Conservation (phyloP, 2,113 vertebrate genomes). For the Chloropsis cyanopogon region DNA sequence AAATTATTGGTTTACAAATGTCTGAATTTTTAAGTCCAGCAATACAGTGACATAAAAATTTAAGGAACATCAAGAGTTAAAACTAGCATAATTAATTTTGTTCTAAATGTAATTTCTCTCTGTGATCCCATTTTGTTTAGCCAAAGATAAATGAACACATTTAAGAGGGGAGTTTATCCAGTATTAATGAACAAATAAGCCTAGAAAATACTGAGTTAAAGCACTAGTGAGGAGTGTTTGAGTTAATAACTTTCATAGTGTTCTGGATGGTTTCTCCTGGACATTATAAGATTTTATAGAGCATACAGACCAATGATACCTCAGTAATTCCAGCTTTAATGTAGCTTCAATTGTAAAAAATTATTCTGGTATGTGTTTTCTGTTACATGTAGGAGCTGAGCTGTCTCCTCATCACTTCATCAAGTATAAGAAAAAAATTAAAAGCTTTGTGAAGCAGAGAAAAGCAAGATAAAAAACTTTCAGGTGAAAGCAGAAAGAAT, state of each 20-base stretch:
- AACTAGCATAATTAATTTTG: conserved; percentile 38
- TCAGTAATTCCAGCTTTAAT: not conserved
- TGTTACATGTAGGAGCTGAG: not conserved
- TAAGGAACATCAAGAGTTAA: conserved; percentile 24
- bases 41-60: not conserved
- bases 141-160: not conserved
- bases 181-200: not conserved
- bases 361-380: not conserved
- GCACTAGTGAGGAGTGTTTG: not conserved
- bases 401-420: not conserved
- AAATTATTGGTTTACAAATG: conserved; percentile 27
- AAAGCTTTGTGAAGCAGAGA: not conserved
- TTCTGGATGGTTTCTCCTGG: conserved; percentile 15
- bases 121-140: conserved; percentile 19
- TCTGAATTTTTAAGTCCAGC: not conserved
- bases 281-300: conserved; percentile 23
- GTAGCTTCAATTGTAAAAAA: not conserved
- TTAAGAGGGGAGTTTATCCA: not conserved
- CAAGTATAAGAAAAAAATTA: not conserved
- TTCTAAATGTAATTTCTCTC: conserved; percentile 28
- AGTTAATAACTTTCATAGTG: conserved; percentile 20
- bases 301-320: not conserved
- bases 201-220: not conserved
- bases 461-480: not conserved
- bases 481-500: not conserved